phyloP scores from a whole-genome alignment of 2,113 vertebrate species.

The Heliornis fulica region DNA sequence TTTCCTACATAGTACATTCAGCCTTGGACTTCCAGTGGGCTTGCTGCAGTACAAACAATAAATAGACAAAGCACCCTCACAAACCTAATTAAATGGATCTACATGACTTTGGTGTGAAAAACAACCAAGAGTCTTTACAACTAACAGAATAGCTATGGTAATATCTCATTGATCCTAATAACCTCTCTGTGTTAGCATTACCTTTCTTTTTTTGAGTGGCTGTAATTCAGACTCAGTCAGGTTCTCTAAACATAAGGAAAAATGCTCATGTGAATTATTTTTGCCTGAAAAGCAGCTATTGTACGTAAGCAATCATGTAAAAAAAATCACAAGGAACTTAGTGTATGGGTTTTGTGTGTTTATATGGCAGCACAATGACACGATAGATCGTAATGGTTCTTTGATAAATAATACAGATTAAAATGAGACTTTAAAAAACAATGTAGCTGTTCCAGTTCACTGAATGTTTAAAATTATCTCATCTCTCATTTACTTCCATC shows the following conservation, averaged over 20 bases:
- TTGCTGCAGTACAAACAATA: not conserved
- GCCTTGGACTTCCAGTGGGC: not conserved
- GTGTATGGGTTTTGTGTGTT: not conserved
- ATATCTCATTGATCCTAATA: not conserved
- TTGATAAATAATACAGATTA: not conserved
- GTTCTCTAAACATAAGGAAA: not conserved
- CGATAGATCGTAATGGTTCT: not conserved
- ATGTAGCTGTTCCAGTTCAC: not conserved
- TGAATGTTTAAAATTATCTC: not conserved
- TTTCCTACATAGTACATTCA: not conserved
- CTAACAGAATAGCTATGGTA: not conserved
- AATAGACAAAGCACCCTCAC: not conserved
- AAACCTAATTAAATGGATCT: not conserved
- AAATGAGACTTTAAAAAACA: slow-evolving; percentile 21
- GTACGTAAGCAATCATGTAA: not conserved
- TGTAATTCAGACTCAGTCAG: not conserved
- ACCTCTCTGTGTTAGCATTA: not conserved
- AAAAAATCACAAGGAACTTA: not conserved
- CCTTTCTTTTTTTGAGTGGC: not conserved
- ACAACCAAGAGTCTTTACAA: not conserved
- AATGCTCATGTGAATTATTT: not conserved
- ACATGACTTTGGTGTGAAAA: not conserved
- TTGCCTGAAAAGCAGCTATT: not conserved
- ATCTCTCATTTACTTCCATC: not conserved
- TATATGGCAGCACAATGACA: not conserved